A percentile compares a stretch with the other conserved stretches of the same genome.
phyloP scores from a whole-genome alignment of 2,797 vertebrate genomes.

The Sylvilagus floridanus region DNA sequence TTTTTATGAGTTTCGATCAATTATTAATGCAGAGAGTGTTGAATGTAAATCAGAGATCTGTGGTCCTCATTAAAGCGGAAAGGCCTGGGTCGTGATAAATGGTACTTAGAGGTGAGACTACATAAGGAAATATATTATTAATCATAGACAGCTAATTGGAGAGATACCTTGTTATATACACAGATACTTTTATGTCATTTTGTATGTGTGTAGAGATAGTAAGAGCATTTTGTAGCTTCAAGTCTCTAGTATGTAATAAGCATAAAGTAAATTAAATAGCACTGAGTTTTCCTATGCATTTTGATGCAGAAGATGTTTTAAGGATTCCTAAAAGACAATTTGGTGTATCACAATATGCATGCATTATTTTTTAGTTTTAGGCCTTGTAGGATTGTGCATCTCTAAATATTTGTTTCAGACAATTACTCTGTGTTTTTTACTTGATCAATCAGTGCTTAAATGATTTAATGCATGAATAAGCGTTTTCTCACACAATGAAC shows the following conservation, averaged over 20 bases:
- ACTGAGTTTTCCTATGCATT: conserved; percentile 88
- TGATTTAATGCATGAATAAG: conserved; percentile 88
- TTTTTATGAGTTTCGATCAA: conserved; percentile 83
- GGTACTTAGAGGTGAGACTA: conserved; percentile 77
- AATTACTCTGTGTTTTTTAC: conserved; percentile 68
- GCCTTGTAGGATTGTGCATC: conserved; percentile 84
- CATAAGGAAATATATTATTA: conserved; percentile 72
- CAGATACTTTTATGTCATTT: conserved; percentile 88
- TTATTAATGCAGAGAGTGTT: conserved; percentile 76
- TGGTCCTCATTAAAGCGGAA: conserved; percentile 79
- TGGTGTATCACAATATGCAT: conserved; percentile 85
- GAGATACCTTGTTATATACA: conserved; percentile 86
- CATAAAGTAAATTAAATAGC: conserved; percentile 86
- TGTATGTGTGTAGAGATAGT: conserved; percentile 86
- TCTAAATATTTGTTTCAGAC: conserved; percentile 77
- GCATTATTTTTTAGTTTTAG: conserved; percentile 85
- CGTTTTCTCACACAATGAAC: conserved; percentile 85
- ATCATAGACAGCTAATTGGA: conserved; percentile 81
- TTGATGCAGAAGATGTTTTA: conserved; percentile 85
- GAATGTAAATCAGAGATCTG: conserved; percentile 74
- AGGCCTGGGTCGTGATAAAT: conserved; percentile 80
- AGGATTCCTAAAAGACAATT: conserved; percentile 85
- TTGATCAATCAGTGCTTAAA: conserved; percentile 66
- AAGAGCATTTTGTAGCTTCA: conserved; percentile 88
- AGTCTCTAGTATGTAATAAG: conserved; percentile 90